Evolutionary conservation across 1,140 invertebrate species (phyloP).

Genomic region (Gryon sp.): DNA sequence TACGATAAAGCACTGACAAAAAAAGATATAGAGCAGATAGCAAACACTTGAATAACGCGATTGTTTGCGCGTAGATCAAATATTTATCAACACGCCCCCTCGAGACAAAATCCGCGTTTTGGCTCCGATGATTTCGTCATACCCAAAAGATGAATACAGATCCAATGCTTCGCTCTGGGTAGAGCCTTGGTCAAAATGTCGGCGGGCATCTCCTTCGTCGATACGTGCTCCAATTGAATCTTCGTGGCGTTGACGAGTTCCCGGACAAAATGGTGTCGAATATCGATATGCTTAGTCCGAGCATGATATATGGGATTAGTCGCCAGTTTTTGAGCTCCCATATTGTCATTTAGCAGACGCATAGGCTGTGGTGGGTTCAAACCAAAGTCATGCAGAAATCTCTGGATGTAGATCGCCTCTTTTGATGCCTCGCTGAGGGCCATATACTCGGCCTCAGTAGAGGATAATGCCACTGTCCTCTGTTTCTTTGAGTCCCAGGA

Average conservation of each 20-base stretch:
- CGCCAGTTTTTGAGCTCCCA: not conserved
- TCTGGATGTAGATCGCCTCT: constrained; percentile 5
- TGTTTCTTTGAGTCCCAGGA: constrained; percentile 5
- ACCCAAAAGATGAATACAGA: not conserved
- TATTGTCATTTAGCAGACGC: not conserved
- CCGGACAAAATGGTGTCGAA: constrained; percentile 2
- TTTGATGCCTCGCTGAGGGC: not conserved
- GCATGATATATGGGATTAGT: not conserved
- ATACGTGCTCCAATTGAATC: not conserved
- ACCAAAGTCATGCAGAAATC: too few species aligned
- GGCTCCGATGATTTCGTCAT: too few species aligned
- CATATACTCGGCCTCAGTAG: not conserved
- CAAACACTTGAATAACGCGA: too few species aligned
- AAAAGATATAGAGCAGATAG: too few species aligned
- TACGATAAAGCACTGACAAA: too few species aligned
- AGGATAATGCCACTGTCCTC: not conserved
- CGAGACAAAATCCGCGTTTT: too few species aligned
- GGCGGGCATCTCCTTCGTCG: not conserved
- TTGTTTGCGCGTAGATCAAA: too few species aligned
- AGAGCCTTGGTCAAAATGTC: not conserved
- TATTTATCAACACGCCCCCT: too few species aligned
- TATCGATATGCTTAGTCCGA: constrained; percentile 7
- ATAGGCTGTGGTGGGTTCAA: too few species aligned
- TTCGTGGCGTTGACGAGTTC: not conserved
- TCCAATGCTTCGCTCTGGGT: not conserved